A percentile compares a stretch with the other conserved stretches of the same genome.
Evolutionary conservation across 2,797 vertebrate species (phyloP).

Genomic region (Neosilurus hyrtlii): DNA sequence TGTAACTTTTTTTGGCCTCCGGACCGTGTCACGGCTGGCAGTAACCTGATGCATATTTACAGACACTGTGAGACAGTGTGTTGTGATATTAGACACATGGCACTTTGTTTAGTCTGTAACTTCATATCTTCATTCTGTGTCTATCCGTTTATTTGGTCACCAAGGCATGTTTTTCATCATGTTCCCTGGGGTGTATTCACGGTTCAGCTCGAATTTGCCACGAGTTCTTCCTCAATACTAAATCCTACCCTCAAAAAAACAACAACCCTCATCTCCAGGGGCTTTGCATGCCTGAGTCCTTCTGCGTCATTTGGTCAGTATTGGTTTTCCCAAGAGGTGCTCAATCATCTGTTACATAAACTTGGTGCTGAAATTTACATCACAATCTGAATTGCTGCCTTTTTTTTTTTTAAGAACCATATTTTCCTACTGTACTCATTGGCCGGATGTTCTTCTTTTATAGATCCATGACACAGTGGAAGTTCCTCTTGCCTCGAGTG

Average conservation of each 20-base stretch:
- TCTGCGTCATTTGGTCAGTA: neutral
- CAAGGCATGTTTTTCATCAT: too few species aligned
- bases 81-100: conserved; percentile 1
- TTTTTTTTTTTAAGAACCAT: neutral
- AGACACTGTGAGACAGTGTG: neutral
- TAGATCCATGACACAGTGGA: conserved; percentile 57
- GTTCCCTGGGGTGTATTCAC: neutral
- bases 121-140: too few species aligned
- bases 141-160: too few species aligned
- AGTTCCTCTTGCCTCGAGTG: conserved; percentile 61
- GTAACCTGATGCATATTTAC: conserved; percentile 36
- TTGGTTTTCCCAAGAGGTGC: neutral
- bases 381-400: neutral
- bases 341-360: conserved; percentile 21
- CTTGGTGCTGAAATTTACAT: neutral
- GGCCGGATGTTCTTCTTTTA: conserved; percentile 16
- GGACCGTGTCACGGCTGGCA: conserved; percentile 27
- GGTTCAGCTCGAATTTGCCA: neutral
- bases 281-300: neutral
- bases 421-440: conserved; percentile 36
- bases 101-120: too few species aligned
- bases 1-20: conserved; percentile 12
- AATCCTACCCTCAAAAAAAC: too few species aligned
- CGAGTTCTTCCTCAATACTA: too few species aligned
- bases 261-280: neutral